phyloP scores from a whole-genome alignment of 2,113 vertebrate species.

The Cyrtonyx montezumae region DNA sequence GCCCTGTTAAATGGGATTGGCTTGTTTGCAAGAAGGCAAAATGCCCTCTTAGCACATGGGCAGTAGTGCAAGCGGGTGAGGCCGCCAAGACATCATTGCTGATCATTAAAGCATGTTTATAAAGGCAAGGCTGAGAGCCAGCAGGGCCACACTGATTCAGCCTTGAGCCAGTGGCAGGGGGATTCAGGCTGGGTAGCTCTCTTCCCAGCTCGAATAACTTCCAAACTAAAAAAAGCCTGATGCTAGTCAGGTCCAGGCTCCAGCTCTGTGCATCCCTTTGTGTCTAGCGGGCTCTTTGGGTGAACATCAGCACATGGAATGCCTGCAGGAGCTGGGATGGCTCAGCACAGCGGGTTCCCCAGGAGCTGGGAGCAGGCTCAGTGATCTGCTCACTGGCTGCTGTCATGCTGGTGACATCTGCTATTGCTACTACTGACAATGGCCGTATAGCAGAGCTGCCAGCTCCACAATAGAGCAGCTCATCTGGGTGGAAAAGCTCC shows the following conservation, averaged over 20 bases:
- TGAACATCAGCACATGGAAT: fast-evolving
- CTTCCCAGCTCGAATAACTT: not conserved
- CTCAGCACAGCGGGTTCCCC: fast-evolving
- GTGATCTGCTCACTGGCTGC: not conserved
- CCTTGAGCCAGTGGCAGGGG: not conserved
- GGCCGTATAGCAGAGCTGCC: not conserved
- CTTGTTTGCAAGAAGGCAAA: conserved; percentile 43
- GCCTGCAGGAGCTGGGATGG: not conserved
- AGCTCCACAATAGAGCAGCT: not conserved
- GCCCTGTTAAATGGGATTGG: conserved; percentile 47
- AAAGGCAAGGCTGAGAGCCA: conserved; percentile 40
- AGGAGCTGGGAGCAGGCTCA: not conserved
- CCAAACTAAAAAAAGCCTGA: not conserved
- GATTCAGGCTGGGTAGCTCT: not conserved
- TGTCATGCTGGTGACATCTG: not conserved
- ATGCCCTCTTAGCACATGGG: conserved; percentile 50
- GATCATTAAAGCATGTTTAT: conserved; percentile 55
- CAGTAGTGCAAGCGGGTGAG: not conserved
- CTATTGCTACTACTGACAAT: not conserved
- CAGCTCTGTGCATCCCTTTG: not conserved
- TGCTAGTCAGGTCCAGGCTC: not conserved
- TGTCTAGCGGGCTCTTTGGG: not conserved
- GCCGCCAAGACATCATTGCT: conserved; percentile 57
- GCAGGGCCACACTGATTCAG: not conserved
- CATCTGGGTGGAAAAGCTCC: not conserved